Percentiles rank a stretch among this genome's conserved stretches.
These are phyloP conservation scores for Numenius arquata DNA, from an alignment of 2,113 vertebrate species.

Conservation along the genomic window DNA sequence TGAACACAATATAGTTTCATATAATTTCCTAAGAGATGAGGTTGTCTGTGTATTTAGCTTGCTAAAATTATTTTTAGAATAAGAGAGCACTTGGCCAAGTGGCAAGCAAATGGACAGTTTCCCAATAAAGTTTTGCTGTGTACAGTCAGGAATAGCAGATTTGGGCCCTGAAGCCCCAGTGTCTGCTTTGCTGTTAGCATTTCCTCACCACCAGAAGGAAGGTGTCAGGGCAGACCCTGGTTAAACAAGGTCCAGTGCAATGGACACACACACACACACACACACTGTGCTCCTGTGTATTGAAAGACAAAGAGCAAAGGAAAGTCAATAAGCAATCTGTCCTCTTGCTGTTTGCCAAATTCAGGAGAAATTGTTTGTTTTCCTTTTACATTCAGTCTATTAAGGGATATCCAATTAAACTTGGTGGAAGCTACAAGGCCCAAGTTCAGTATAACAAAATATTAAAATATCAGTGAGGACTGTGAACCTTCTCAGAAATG, in stretches of 20 bases:
- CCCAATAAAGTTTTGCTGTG: background rate
- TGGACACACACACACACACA: no score
- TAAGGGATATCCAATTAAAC: background rate
- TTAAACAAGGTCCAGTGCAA: background rate
- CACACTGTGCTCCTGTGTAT: background rate
- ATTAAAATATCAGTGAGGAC: background rate
- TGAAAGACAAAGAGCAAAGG: background rate
- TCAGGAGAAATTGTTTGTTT: background rate
- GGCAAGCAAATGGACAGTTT: background rate
- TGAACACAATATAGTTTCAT: background rate
- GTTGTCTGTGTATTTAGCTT: background rate
- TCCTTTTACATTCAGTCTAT: background rate
- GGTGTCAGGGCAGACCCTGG: fast-evolving
- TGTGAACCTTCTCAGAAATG: background rate
- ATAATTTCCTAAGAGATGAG: background rate
- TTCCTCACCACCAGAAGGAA: background rate
- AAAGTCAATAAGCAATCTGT: background rate
- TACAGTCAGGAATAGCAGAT: background rate
- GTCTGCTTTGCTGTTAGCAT: background rate
- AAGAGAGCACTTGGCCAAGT: background rate
- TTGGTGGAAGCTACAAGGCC: background rate
- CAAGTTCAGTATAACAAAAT: background rate
- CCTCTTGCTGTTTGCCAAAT: background rate
- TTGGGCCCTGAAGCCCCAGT: background rate
- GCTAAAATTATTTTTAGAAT: background rate